phyloP scores from a whole-genome alignment of 2,113 vertebrate species.

The Mirounga angustirostris region DNA sequence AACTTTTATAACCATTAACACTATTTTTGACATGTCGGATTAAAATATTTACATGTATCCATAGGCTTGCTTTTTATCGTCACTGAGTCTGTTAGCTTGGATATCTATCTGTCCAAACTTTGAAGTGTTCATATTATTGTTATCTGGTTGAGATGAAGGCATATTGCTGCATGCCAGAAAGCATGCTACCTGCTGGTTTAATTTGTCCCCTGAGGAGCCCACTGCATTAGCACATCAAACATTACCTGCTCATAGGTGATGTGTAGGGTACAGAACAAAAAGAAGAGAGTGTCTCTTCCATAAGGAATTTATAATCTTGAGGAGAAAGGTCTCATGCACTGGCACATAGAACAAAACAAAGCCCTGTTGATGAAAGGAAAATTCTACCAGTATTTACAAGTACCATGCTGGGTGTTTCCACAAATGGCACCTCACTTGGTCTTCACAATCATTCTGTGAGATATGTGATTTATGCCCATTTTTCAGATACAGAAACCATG shows the following conservation, averaged over 20 bases:
- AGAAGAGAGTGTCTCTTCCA: background rate
- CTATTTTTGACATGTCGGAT: slow-evolving; percentile 15
- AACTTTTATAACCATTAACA: background rate
- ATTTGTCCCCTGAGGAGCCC: background rate
- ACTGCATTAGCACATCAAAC: background rate
- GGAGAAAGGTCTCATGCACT: background rate
- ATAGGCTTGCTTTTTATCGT: background rate
- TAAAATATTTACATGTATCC: background rate
- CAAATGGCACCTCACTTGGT: background rate
- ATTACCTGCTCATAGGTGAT: background rate
- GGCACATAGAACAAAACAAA: background rate
- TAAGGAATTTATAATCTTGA: background rate
- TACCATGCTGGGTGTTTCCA: background rate
- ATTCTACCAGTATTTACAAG: background rate
- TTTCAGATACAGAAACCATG: background rate
- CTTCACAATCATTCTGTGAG: background rate
- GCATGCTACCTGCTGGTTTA: background rate
- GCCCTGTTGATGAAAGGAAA: background rate
- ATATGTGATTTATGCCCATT: background rate
- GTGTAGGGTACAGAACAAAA: background rate
- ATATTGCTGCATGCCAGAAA: background rate
- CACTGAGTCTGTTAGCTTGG: background rate
- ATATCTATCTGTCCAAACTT: background rate
- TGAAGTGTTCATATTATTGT: slow-evolving; percentile 28
- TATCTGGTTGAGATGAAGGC: background rate